phyloP scores from a whole-genome alignment of 2,888 invertebrate species.

The Phymatocera aterrima region DNA sequence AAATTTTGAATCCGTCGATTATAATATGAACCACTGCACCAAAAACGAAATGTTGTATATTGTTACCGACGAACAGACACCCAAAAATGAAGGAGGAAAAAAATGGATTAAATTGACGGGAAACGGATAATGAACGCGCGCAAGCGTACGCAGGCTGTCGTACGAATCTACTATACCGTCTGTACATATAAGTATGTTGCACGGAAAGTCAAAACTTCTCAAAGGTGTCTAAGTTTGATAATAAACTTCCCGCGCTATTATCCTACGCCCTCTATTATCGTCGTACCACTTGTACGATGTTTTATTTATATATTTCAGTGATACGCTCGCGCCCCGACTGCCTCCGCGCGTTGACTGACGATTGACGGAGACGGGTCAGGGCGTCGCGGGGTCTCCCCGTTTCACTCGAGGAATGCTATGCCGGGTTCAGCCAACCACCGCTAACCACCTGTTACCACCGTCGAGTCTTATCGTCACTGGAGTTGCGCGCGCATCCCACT shows the following conservation, averaged over 20 bases:
- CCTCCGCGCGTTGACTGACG: conserved; percentile 12
- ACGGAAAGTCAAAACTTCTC: too few relatives aligned
- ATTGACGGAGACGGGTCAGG: conserved; percentile 17
- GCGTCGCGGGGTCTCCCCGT: conserved; percentile 38
- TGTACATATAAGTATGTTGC: too few relatives aligned
- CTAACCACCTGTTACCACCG: conserved; percentile 74
- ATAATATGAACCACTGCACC: too few relatives aligned
- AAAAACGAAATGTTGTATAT: too few relatives aligned
- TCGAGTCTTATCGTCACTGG: conserved; percentile 58
- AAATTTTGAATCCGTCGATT: too few relatives aligned
- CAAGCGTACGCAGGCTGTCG: too few relatives aligned
- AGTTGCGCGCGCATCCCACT: conserved; percentile 56
- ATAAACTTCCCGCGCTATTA: conserved; percentile 14
- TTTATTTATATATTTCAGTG: neutral
- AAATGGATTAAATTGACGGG: too few relatives aligned
- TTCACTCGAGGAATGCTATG: conserved; percentile 14
- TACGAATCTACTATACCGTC: too few relatives aligned
- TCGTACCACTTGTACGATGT: neutral
- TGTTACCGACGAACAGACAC: too few relatives aligned
- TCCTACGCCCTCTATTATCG: conserved; percentile 6
- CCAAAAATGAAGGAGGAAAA: too few relatives aligned
- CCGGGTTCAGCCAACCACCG: conserved; percentile 68
- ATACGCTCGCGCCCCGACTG: neutral
- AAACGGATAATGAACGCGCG: too few relatives aligned
- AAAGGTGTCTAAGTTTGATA: too few relatives aligned